Evolutionary conservation across 1,140 invertebrate species (phyloP).

Genomic region (Lepidotrigona ventralis): DNA sequence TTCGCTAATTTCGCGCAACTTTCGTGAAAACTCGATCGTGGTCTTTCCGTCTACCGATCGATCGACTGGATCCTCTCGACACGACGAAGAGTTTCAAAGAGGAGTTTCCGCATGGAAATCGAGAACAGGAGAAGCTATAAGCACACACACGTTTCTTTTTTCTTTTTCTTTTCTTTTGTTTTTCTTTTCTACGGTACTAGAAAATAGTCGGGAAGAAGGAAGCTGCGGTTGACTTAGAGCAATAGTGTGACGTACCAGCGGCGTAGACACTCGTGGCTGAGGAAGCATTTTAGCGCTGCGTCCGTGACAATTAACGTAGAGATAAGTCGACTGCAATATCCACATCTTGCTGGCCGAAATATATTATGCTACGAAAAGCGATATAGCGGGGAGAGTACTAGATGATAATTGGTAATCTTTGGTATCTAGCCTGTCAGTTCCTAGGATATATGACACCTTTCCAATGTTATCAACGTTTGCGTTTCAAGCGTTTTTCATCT

Average conservation of each 20-base stretch:
- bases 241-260: conserved; percentile 62
- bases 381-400: conserved; percentile 23
- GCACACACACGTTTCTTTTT: neutral
- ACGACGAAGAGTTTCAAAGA: neutral
- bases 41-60: neutral
- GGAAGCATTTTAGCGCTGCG: conserved; percentile 67
- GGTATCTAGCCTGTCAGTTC: conserved; percentile 46
- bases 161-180: too few species aligned
- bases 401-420: conserved; percentile 35
- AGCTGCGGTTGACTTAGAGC: conserved; percentile 46
- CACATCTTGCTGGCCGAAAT: conserved; percentile 56
- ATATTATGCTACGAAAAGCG: conserved; percentile 51
- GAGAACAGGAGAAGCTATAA: neutral
- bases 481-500: neutral
- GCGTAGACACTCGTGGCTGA: conserved; percentile 49
- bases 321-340: conserved; percentile 61
- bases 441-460: conserved; percentile 31
- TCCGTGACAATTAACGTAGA: conserved; percentile 65
- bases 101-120: neutral
- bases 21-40: neutral
- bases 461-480: conserved; percentile 15
- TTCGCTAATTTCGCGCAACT: neutral
- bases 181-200: too few species aligned
- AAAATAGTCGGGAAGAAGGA: too few species aligned
- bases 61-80: conserved; percentile 5